Conservation (phyloP, 1,140 invertebrate genomes). For the Pantala flavescens region DNA sequence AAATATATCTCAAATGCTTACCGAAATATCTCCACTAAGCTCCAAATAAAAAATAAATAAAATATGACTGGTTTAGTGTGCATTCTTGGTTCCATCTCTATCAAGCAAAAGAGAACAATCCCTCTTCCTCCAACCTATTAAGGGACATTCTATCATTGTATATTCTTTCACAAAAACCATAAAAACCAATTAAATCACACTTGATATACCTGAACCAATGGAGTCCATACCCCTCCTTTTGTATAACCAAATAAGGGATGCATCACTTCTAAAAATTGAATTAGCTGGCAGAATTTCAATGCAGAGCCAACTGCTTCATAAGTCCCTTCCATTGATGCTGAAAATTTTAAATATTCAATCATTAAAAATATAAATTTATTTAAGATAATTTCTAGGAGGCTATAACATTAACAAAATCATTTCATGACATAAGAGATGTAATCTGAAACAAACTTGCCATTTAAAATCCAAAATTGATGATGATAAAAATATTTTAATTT, state of each 20-base stretch:
- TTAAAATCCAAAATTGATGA: too few relatives aligned
- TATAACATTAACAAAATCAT: constrained; percentile 1
- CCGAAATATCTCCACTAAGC: constrained; percentile 68
- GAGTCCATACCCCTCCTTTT: constrained; percentile 50
- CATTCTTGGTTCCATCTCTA: constrained; percentile 73
- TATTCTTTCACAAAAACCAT: not conserved
- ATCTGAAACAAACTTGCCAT: too few relatives aligned
- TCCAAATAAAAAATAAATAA: constrained; percentile 76
- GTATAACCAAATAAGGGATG: constrained; percentile 84
- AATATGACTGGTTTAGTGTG: constrained; percentile 78
- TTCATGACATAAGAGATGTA: too few relatives aligned
- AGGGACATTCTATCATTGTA: not conserved
- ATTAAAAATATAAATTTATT: too few relatives aligned
- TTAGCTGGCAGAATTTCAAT: constrained; percentile 69
- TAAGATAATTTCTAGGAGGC: not conserved
- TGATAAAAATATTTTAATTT: too few relatives aligned
- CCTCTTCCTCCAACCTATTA: constrained; percentile 65
- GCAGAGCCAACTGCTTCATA: constrained; percentile 67
- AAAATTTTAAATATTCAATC: constrained; percentile 23
- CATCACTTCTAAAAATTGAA: constrained; percentile 79
- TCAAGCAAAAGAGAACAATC: constrained; percentile 72
- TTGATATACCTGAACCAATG: constrained; percentile 39
- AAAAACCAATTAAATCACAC: not conserved
- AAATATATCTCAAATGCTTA: constrained; percentile 29
- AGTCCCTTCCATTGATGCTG: constrained; percentile 57